A percentile compares a stretch with the other conserved stretches of the same genome.
Evolutionary conservation across 2,888 invertebrate species (phyloP).

Genomic region (Merodon equestris): DNA sequence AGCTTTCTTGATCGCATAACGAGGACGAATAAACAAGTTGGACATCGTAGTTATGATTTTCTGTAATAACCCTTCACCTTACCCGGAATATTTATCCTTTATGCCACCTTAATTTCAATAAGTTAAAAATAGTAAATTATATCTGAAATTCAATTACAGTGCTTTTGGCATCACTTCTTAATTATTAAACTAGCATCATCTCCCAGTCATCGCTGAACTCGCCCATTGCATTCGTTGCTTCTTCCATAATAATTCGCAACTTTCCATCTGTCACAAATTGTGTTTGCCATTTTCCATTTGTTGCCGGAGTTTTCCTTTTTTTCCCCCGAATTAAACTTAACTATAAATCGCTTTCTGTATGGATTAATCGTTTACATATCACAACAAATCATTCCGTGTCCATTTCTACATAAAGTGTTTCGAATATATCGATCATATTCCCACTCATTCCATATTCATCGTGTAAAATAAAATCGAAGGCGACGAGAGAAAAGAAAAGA

Average conservation of each 20-base stretch:
- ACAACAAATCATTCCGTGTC: no score
- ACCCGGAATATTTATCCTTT: neutral
- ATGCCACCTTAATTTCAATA: neutral
- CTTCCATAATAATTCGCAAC: constrained; percentile 23
- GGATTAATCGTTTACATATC: no score
- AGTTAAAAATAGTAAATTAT: neutral
- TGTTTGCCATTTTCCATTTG: constrained; percentile 54
- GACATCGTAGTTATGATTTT: no score
- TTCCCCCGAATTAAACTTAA: neutral
- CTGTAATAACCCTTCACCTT: no score
- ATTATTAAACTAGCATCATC: neutral
- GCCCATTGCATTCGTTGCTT: constrained; percentile 35
- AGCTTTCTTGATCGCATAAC: no score
- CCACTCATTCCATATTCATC: no score
- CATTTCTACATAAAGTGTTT: neutral
- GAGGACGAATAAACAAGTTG: no score
- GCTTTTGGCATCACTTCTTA: constrained; percentile 9
- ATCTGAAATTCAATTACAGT: neutral
- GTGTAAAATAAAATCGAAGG: neutral
- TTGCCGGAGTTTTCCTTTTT: constrained; percentile 46
- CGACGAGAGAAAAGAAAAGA: no score
- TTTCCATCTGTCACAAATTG: constrained; percentile 47
- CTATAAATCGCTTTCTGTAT: no score
- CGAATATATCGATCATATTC: no score
- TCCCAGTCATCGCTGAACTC: constrained; percentile 7